These are phyloP conservation scores for Otus scops DNA, from an alignment of 2,797 vertebrate species.

Conservation along the genomic window DNA sequence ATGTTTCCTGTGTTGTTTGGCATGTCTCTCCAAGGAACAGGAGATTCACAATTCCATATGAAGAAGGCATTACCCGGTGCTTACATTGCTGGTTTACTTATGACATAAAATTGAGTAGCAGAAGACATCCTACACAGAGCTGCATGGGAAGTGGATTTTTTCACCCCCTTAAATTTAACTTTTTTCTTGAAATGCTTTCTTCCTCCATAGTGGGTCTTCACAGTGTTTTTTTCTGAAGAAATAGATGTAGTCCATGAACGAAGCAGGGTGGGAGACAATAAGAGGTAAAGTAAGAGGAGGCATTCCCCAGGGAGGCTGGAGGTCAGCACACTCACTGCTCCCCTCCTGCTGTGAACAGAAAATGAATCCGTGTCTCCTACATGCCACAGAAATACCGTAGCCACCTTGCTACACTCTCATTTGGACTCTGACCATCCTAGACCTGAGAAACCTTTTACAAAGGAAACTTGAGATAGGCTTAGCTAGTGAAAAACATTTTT, in stretches of 20 bases:
- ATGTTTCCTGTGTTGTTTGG: not conserved
- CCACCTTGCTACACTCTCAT: not conserved
- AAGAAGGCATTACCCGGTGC: not conserved
- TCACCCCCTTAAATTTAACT: not conserved
- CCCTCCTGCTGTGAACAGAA: not conserved
- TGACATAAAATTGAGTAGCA: not conserved
- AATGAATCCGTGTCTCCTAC: not conserved
- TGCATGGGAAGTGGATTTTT: not conserved
- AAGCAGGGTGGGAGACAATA: not conserved
- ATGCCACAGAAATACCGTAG: fast-evolving
- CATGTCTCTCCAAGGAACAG: not conserved
- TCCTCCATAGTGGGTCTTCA: not conserved
- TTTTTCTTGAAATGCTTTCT: not conserved
- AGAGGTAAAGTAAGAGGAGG: not conserved
- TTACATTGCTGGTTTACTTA: not conserved
- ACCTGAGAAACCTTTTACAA: not conserved
- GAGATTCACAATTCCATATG: not conserved
- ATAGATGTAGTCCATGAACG: not conserved
- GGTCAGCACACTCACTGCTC: not conserved
- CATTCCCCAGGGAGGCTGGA: not conserved
- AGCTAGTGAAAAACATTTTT: not conserved
- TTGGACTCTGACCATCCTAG: not conserved
- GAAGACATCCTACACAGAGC: not conserved
- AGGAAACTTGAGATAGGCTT: not conserved
- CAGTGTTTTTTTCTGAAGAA: not conserved